Evolutionary conservation across 2,888 invertebrate species (phyloP), one percentile per base, ranked within the genome.

Genomic region (Apotomis betuletana): DNA sequence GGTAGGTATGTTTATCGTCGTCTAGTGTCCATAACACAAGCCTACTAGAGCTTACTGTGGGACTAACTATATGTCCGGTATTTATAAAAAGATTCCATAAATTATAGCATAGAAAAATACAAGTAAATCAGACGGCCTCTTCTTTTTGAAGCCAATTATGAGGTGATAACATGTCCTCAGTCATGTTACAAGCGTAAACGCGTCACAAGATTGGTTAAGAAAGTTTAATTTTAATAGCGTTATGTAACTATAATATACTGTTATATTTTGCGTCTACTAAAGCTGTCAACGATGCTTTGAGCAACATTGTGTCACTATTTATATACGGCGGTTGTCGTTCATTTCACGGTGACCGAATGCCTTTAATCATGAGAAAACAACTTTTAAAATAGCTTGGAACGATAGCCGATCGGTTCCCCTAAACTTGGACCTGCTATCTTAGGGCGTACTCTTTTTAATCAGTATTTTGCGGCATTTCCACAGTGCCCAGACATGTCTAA

Each of bases 401-500:
- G 6, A 49, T 49, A 10, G 3, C 49, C 3, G 49, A 49, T 49
- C 9, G 49, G 49, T 49, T 10, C 12, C 49, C 49, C 49, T 49
- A 49, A 49, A 12, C 44, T 27, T 52, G 52, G 12, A 62, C 69
- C 75, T 77, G 76, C 61, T 10, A 51, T 49, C 68, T 62, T 55
- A 78, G 78, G 82, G 78, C 79, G 79, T 81, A 79, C 79, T 80
- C 49, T 77, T 82, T 85, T 82, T 89, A 89, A 87, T 84, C 67
- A 73, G 78, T 82, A 77, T 81, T 85, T 86, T 91, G 90, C 91
- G 88, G 85, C 84, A 88, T 89, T 91, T 92, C 85, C 93, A 93
- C 95, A 98, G 98, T 98, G 98, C 92, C 97, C 97, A 94, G 97
- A 97, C 94, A 97, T 98, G 96, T 98, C 98, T 94, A 96, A 97